Evolutionary conservation across 2,888 invertebrate genomes (phyloP).

Genomic region (Metellina segmentata): DNA sequence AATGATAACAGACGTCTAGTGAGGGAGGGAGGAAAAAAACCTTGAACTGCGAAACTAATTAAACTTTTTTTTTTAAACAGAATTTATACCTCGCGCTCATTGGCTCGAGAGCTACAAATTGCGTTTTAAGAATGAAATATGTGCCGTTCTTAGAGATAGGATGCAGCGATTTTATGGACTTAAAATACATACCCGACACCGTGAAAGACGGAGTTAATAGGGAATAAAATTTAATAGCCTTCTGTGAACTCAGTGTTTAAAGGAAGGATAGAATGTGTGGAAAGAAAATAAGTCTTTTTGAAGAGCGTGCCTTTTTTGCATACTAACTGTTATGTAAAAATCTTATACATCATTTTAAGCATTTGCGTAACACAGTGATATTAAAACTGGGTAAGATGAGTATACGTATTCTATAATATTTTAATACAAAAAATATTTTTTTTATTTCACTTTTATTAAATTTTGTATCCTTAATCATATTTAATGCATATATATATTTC

Average conservation of each 20-base stretch:
- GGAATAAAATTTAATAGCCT: constrained; percentile 38
- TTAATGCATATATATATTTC: too few relatives aligned
- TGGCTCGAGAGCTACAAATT: constrained; percentile 32
- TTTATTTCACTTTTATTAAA: too few relatives aligned
- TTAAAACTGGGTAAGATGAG: too few relatives aligned
- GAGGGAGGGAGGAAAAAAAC: not conserved
- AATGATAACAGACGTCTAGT: not conserved
- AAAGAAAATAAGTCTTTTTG: not conserved
- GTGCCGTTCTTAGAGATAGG: constrained; percentile 6
- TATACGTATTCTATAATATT: too few relatives aligned
- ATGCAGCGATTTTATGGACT: constrained; percentile 43
- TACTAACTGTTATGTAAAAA: not conserved
- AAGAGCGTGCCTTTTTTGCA: not conserved
- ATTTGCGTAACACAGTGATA: too few relatives aligned
- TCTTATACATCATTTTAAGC: too few relatives aligned
- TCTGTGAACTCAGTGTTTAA: constrained; percentile 4
- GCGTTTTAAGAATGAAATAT: constrained; percentile 44
- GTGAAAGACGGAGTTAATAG: constrained; percentile 11
- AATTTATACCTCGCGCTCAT: constrained; percentile 22
- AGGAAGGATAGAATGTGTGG: not conserved
- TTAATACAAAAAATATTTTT: too few relatives aligned
- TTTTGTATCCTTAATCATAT: too few relatives aligned
- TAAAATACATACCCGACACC: constrained; percentile 25
- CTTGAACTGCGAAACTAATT: not conserved
- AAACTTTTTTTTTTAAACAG: not conserved